Base-by-base conservation (phyloP, 2,888 invertebrate species). In the Tetramorium bicarinatum region DNA sequence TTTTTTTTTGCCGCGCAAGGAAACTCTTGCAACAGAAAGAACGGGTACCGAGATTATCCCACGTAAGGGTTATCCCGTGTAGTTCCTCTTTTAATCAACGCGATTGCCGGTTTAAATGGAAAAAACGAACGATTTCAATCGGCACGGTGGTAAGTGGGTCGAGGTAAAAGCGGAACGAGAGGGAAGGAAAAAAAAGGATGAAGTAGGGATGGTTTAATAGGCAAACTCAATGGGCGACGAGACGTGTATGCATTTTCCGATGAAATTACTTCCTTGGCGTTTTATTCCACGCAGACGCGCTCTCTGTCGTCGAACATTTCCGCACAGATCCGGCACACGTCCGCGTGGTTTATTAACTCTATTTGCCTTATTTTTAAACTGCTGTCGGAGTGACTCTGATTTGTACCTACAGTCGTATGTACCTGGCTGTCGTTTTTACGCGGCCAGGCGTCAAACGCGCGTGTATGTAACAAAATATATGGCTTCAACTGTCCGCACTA, bases 161-260 rank as follows among this genome's bases (percentile, higher is more conserved):
- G 72, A 47, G 79, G 72, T 80, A 61, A 80, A 80, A 80, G 38
- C 59, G 49, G 47, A 38, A 80, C 18, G 49, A 47, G 25, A 56
- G n/a, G 49, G 15, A 13, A 29, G 6, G 21, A n/a, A 18, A 56
- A 71, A 72, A 61, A 38, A 18, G 59, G 38, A 38, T 72, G 79
- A 71, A 47, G 59, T 71, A 80, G 59, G 38, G 61, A 72, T 72
- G 72, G 72, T 71, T 80, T 80, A 80, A 80, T 80, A 72, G 59
- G 59, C 79, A 56, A 72, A 72, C 38, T 72, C 59, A 49, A 72
- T 47, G 79, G 47, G 25, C 21, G 47, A 79, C 79, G 59, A 34
- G 29, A 71, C 79, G 38, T 49, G 59, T 72, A 80, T 61, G 79
- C 67, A 13, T 79, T 66, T 47, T 29, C 47, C 79, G 47, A 79